Base-by-base conservation (phyloP, 2,113 vertebrate genomes). In the Puntigrus tetrazona region DNA sequence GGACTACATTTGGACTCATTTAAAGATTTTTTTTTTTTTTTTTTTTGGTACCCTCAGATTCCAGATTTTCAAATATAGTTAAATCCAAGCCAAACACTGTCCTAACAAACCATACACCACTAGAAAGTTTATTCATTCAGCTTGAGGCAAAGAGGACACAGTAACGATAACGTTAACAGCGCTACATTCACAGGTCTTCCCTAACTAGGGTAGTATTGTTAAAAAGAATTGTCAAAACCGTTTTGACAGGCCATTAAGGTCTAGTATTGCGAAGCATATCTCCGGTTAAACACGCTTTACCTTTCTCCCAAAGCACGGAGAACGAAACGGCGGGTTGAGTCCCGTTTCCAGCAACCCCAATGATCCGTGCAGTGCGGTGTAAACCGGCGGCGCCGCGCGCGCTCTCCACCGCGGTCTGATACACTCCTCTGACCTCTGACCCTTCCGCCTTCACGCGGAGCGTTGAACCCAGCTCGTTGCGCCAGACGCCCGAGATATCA, bases 401-500 rank as follows among this genome's bases (percentile, higher is more conserved):
- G 29, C n/a, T 85, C 84, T 88, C 89, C 38, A 87, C 84, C 4
- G 69, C 41, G 5, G 81, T 90, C 34, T 38, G 16, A 69, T 77
- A 86, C 36, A 81, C 45, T 1, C 89, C 87, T 20, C 65, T 84
- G 36, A 90, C 31, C 59, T 81, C 76, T 9, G 78, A 59, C 1
- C 82, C 89, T 1, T 31, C 67, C 0, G 36, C 43, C 1, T 36
- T 50, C 45, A 90, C 31, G 0, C 50, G 43, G 22, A 90, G 36
- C 29, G 38, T 34, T 1, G 89, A 90, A 29, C 89, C 89, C 43
- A 85, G 69, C 7, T 81, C 75, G 29, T 31, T 90, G 18, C 29
- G 69, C 89, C 87, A 88, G 2, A 83, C 9, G 4, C 89, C 89
- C 0, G 89, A 85, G 4, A 90, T 63, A 27, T 88, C 88, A 75